Conservation (phyloP, 2,113 vertebrate species). For the Pavo muticus region DNA sequence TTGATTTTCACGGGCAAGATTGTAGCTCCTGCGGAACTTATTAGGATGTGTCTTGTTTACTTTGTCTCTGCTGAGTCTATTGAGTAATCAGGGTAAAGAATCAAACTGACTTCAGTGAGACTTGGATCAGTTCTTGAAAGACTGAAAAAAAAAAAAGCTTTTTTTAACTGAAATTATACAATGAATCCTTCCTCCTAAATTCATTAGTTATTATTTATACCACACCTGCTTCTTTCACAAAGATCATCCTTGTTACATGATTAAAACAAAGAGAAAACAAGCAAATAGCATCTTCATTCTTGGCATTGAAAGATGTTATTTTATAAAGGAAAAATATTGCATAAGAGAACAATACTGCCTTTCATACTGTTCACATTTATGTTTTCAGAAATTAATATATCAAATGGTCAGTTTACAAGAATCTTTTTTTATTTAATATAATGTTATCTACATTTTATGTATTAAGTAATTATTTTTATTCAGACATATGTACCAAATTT, state of each 20-base stretch:
- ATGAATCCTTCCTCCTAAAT: constrained; percentile 15
- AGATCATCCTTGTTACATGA: neutral
- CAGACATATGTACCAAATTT: neutral
- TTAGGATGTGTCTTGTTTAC: constrained; percentile 17
- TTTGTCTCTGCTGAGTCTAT: constrained; percentile 40
- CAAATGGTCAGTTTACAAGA: neutral
- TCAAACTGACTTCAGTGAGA: constrained; percentile 31
- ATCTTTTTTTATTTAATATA: neutral
- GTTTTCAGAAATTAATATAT: neutral
- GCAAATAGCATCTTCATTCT: neutral
- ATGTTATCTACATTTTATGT: neutral
- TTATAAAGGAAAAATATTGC: constrained; percentile 19
- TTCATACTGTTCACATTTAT: neutral
- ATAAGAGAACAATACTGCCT: neutral
- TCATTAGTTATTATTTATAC: constrained; percentile 23
- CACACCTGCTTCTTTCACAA: neutral
- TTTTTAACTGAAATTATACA: constrained; percentile 13
- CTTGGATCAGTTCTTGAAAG: constrained; percentile 24
- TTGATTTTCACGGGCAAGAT: constrained; percentile 25
- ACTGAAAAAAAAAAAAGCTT: constrained; percentile 39
- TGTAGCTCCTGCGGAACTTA: constrained; percentile 1
- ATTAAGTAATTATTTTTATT: neutral
- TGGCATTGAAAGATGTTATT: neutral
- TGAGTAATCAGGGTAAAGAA: constrained; percentile 45
- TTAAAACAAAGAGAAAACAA: constrained; percentile 45